These are phyloP conservation scores for Cebidichthys violaceus DNA, from an alignment of 2,113 vertebrate species.

Conservation along the genomic window DNA sequence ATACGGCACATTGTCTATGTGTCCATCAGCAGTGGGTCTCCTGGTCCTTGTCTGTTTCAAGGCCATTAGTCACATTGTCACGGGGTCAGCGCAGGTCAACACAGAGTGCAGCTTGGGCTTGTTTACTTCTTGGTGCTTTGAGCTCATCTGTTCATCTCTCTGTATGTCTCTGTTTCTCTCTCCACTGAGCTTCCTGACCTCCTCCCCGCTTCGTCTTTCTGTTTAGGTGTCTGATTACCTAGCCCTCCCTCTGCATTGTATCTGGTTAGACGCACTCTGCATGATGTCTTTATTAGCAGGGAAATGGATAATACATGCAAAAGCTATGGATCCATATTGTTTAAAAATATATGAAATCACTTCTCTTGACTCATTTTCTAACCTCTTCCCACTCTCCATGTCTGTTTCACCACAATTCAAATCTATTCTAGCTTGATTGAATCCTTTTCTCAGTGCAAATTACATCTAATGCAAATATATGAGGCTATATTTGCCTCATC, in stretches of 20 bases:
- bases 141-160: constrained; percentile 64
- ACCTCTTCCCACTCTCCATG: constrained; percentile 1
- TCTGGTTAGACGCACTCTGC: not conserved
- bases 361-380: not conserved
- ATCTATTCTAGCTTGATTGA: constrained; percentile 34
- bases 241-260: not conserved
- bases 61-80: constrained; percentile 75
- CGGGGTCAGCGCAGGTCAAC: constrained; percentile 55
- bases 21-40: constrained; percentile 44
- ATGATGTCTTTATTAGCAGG: constrained; percentile 7
- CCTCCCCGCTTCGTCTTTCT: constrained; percentile 30
- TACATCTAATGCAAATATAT: not conserved
- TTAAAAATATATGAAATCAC: constrained; percentile 15
- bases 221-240: constrained; percentile 37
- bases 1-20: not conserved
- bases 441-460: constrained; percentile 31
- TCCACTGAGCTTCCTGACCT: constrained; percentile 28
- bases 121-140: constrained; percentile 58
- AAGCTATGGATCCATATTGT: not conserved
- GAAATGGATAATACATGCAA: not conserved
- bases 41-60: constrained; percentile 57
- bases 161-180: constrained; percentile 36
- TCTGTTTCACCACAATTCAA: constrained; percentile 34
- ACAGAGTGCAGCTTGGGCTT: constrained; percentile 44
- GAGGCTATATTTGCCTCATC: not conserved